Percentiles rank a stretch among this genome's conserved stretches.
phyloP scores from a whole-genome alignment of 2,888 invertebrate species.

The Platycnemis pennipes region DNA sequence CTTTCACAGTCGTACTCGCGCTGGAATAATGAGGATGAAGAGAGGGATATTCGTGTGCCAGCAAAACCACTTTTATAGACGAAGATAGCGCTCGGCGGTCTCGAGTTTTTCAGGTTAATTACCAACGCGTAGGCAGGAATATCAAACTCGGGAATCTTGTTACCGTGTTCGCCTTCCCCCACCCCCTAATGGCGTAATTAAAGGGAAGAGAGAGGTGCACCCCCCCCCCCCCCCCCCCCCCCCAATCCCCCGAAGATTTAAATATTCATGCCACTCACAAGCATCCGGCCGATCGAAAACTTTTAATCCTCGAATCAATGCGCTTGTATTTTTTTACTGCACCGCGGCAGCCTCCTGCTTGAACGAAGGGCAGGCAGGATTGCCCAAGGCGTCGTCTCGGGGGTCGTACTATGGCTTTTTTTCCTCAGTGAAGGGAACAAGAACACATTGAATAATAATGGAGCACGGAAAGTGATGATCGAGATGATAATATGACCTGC shows the following conservation, averaged over 20 bases:
- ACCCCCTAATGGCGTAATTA: neutral
- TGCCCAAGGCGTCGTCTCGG: no score
- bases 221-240: neutral
- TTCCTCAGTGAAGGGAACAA: no score
- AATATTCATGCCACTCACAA: conserved; percentile 7
- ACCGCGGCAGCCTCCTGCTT: neutral
- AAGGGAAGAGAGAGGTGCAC: neutral
- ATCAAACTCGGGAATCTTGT: neutral
- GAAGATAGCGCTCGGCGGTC: neutral
- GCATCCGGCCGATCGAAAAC: neutral
- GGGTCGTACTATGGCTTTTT: no score
- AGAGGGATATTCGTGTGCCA: neutral
- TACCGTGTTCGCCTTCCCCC: neutral
- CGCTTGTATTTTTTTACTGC: neutral
- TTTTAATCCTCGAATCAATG: neutral
- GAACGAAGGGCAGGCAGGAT: neutral
- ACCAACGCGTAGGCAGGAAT: neutral
- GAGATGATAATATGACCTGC: neutral
- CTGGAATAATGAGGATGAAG: neutral
- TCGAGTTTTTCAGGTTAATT: neutral
- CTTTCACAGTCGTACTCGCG: neutral
- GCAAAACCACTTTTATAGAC: neutral
- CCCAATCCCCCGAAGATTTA: neutral
- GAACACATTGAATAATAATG: no score
- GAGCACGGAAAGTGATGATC: neutral